Base-by-base conservation (phyloP, 1,140 invertebrate species). In the Drosophila bocki region DNA sequence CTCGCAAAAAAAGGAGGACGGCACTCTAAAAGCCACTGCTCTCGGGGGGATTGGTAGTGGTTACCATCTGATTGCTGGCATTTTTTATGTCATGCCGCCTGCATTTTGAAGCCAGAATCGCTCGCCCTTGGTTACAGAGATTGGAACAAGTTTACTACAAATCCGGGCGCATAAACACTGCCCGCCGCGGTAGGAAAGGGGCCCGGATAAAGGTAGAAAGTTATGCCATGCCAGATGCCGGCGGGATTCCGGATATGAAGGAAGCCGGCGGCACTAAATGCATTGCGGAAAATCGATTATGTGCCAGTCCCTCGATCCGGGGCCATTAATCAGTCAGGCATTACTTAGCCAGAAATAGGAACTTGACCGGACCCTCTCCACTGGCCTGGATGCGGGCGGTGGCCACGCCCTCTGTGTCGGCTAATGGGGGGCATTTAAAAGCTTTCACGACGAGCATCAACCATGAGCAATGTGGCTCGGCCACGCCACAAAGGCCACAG, bases 131-230 rank as follows among this genome's bases (percentile, higher is more conserved):
- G 44, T 47, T 41, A 33, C 81, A 57, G 67, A 90, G 84, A 87
- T 90, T 90, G 87, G 85, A 64, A 75, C 69, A 69, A 65, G 62
- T 84, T 82, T 82, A 82, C 83, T 67, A 63, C 60, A 79, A 65
- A 79, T 70, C 76, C 69, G 54, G 35, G 42, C 39, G 50, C 58
- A 65, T 82, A 74, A 57, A 82, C 57, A 45, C 41, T 35, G 67
- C 26, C 15, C 54, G 22, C 41, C 11, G 17, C 15, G 39, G 35
- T 58, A 51, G 19, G 22, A n/a, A 17, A 35, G 11, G 19, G 19
- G 5, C 8, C 19, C n/a, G 41, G 59, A 65, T 64, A 53, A 44
- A 45, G 74, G 37, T 42, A 33, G 17, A 44, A 61, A 77, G 53
- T 59, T 77, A 41, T 60, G 72, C 26, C 26, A 3, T 51, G 51